phyloP scores from a whole-genome alignment of 2,888 invertebrate genomes.

The Plebejus anna region DNA sequence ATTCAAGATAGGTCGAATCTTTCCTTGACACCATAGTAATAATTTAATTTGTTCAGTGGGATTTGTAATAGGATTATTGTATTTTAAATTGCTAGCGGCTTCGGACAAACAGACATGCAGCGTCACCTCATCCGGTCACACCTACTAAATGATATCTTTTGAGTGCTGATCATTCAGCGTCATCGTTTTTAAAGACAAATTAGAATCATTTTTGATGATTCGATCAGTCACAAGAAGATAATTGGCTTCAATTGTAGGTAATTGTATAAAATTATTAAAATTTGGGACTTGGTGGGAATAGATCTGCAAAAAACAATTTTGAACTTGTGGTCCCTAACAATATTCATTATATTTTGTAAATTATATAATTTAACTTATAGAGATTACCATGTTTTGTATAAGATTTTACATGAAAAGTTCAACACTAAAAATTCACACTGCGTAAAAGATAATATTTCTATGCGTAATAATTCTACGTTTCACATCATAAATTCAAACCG shows the following conservation, averaged over 20 bases:
- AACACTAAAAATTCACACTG: background rate
- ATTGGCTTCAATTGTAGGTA: background rate
- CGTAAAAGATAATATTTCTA: background rate
- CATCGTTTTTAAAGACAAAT: conserved; percentile 27
- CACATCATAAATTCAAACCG: conserved; percentile 9
- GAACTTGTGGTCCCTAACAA: too few relatives aligned
- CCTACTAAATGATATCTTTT: conserved; percentile 22
- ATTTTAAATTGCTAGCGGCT: conserved; percentile 16
- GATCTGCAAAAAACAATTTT: background rate
- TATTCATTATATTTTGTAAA: too few relatives aligned
- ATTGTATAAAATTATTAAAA: background rate
- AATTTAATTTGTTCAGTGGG: conserved; percentile 9
- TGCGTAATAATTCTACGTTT: conserved; percentile 5
- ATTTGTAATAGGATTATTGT: conserved; percentile 17
- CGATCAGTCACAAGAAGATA: conserved; percentile 18
- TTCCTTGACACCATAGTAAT: background rate
- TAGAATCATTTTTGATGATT: conserved; percentile 26
- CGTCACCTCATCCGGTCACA: conserved; percentile 24
- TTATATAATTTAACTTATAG: too few relatives aligned
- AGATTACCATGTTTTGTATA: too few relatives aligned
- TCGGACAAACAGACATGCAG: conserved; percentile 9
- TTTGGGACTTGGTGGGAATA: background rate
- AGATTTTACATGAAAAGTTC: too few relatives aligned
- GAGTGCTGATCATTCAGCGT: conserved; percentile 7
- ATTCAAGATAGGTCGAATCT: background rate